Evolutionary conservation across 2,797 vertebrate species (phyloP).

Genomic region (Poliocrania exsul): DNA sequence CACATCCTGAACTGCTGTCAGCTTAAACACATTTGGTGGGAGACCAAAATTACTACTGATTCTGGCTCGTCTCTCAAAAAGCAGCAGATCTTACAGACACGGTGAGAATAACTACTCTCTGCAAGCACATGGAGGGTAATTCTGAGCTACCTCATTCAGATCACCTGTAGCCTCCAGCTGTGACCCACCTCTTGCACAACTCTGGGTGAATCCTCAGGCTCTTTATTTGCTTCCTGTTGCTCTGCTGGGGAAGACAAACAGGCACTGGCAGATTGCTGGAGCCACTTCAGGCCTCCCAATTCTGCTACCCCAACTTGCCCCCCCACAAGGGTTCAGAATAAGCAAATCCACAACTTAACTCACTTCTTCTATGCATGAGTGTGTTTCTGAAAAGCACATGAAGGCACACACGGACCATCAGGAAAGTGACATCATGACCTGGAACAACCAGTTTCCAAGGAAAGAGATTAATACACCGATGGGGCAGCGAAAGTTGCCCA

Average conservation of each 20-base stretch:
- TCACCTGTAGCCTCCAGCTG: background rate
- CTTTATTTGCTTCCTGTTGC: background rate
- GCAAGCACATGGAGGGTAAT: rapidly evolving
- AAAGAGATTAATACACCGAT: rapidly evolving
- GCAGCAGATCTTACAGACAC: rapidly evolving
- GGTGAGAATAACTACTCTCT: background rate
- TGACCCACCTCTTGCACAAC: background rate
- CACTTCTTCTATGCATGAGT: rapidly evolving
- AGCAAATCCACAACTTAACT: background rate
- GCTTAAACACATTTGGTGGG: background rate
- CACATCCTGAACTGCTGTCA: background rate
- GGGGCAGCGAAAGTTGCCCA: background rate
- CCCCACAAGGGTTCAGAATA: rapidly evolving
- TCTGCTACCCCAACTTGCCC: background rate
- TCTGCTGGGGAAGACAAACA: background rate
- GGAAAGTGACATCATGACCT: background rate
- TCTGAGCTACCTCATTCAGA: background rate
- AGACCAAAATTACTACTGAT: background rate
- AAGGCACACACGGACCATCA: background rate
- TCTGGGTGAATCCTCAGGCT: background rate
- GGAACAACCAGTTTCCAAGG: background rate
- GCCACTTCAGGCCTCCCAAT: background rate
- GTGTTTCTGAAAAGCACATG: rapidly evolving
- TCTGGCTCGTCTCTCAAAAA: background rate
- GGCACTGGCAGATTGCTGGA: rapidly evolving